Evolutionary conservation across 2,113 vertebrate genomes (phyloP).

Genomic region (Argyrosomus japonicus): DNA sequence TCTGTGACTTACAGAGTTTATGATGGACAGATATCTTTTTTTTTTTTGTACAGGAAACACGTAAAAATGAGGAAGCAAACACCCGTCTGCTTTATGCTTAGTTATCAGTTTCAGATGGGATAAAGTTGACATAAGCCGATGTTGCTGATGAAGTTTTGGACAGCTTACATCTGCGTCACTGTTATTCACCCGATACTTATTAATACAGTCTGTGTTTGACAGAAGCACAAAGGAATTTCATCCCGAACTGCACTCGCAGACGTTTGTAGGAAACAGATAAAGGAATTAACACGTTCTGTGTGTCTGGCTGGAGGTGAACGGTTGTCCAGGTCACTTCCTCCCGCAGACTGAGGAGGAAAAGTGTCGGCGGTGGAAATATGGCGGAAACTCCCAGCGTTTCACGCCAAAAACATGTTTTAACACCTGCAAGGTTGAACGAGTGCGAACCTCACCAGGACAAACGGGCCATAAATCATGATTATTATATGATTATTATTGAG

Average conservation of each 20-base stretch:
- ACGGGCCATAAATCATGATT: neutral
- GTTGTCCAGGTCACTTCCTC: slow-evolving; percentile 47
- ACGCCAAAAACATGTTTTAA: neutral
- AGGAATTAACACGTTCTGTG: neutral
- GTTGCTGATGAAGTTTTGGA: no score
- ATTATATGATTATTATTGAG: neutral
- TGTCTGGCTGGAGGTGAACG: neutral
- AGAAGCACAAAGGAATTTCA: neutral
- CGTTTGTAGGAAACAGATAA: slow-evolving; percentile 22
- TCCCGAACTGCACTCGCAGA: neutral
- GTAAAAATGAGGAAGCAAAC: no score
- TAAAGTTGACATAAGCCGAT: neutral
- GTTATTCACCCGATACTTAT: no score
- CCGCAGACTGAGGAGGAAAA: slow-evolving; percentile 9
- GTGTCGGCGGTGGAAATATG: neutral
- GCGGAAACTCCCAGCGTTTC: neutral
- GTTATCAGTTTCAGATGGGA: neutral
- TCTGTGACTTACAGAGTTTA: no score
- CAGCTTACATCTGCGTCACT: no score
- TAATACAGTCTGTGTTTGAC: neutral
- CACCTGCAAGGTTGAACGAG: slow-evolving; percentile 14
- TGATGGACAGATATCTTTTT: no score
- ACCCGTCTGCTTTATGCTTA: neutral
- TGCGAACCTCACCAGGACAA: neutral
- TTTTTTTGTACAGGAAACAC: no score